These are phyloP conservation scores for Drosophila diplacantha DNA, from an alignment of 2,888 invertebrate species.

Conservation along the genomic window DNA sequence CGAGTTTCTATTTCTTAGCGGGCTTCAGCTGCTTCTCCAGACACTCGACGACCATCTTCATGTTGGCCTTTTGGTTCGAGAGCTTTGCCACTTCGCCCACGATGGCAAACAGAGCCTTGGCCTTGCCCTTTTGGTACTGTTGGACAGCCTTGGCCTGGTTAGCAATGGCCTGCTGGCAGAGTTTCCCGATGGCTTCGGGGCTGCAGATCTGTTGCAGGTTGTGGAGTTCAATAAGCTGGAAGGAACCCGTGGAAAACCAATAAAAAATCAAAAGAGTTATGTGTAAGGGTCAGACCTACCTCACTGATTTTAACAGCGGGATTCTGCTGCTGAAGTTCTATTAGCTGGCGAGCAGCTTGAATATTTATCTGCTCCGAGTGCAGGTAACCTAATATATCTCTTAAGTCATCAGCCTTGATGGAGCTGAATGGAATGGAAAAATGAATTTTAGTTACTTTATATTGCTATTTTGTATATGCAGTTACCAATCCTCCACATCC, in stretches of 20 bases:
- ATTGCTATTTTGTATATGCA: background rate
- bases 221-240: slow-evolving; percentile 81
- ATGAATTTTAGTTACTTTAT: background rate
- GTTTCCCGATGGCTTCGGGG: slow-evolving; percentile 79
- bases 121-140: slow-evolving; percentile 84
- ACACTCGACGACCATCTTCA: slow-evolving; percentile 81
- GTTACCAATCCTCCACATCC: slow-evolving; percentile 81
- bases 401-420: slow-evolving; percentile 80
- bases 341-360: slow-evolving; percentile 79
- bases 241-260: slow-evolving; percentile 32
- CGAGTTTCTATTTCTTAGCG: slow-evolving; percentile 15
- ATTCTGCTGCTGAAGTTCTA: slow-evolving; percentile 78
- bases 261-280: background rate
- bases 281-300: slow-evolving; percentile 47
- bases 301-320: slow-evolving; percentile 76
- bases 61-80: slow-evolving; percentile 83
- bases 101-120: slow-evolving; percentile 83
- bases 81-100: slow-evolving; percentile 81
- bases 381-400: slow-evolving; percentile 82
- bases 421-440: slow-evolving; percentile 22
- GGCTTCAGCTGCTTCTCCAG: slow-evolving; percentile 78
- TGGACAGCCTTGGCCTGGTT: slow-evolving; percentile 83
- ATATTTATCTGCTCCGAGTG: slow-evolving; percentile 82
- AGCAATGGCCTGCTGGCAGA: slow-evolving; percentile 82
- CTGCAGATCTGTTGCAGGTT: slow-evolving; percentile 84